A percentile compares a stretch with the other conserved stretches of the same genome.
phyloP scores from a whole-genome alignment of 2,888 invertebrate genomes.

The Schizotus pectinicornis region DNA sequence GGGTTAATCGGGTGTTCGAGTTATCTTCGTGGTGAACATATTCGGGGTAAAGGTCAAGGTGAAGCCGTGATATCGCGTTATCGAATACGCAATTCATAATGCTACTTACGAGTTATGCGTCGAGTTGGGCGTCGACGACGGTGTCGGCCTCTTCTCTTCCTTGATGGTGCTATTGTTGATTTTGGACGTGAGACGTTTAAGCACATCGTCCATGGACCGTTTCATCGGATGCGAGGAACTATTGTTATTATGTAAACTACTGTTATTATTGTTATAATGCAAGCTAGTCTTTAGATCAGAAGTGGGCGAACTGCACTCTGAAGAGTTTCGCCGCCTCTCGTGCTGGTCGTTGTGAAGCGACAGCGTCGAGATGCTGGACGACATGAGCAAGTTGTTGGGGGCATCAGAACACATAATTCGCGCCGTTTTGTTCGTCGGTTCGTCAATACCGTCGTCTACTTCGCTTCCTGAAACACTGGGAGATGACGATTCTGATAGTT shows the following conservation, averaged over 20 bases:
- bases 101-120: constrained; percentile 56
- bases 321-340: constrained; percentile 62
- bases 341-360: constrained; percentile 64
- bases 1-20: constrained; percentile 42
- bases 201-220: constrained; percentile 90
- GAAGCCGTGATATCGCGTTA: constrained; percentile 27
- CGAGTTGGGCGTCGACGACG: constrained; percentile 68
- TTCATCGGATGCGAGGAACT: constrained; percentile 68
- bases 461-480: constrained; percentile 59
- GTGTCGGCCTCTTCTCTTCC: constrained; percentile 74
- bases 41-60: constrained; percentile 44
- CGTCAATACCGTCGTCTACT: constrained; percentile 56
- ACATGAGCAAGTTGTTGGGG: constrained; percentile 45
- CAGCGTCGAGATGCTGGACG: constrained; percentile 52
- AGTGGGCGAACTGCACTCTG: constrained; percentile 77
- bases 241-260: constrained; percentile 69
- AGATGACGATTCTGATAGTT: constrained; percentile 56
- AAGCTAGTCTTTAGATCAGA: constrained; percentile 68
- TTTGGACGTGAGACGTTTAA: constrained; percentile 83
- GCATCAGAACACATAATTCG: constrained; percentile 49
- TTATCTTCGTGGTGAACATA: constrained; percentile 29
- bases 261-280: constrained; percentile 69
- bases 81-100: constrained; percentile 4
- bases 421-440: constrained; percentile 57
- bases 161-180: constrained; percentile 79